Percentiles rank a stretch among this genome's conserved stretches.
phyloP scores from a whole-genome alignment of 1,140 invertebrate species.

The Penaeus chinensis region DNA sequence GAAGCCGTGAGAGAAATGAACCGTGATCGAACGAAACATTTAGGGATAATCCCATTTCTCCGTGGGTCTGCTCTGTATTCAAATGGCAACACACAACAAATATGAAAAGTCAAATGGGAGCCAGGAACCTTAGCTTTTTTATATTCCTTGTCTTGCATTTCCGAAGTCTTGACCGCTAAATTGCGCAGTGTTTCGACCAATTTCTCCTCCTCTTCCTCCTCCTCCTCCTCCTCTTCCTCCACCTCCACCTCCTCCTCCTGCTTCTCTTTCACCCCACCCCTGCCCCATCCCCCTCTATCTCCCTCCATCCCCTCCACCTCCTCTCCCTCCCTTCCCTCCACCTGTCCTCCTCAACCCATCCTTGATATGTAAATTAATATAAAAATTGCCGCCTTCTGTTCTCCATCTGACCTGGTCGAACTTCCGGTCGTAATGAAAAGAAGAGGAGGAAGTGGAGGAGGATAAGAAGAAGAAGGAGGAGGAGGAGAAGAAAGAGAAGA shows the following conservation, averaged over 20 bases:
- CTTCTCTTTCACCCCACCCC: background rate
- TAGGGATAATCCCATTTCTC: slow-evolving; percentile 58
- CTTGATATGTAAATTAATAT: slow-evolving; percentile 16
- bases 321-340: too few relatives aligned
- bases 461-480: background rate
- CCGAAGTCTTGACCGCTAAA: slow-evolving; percentile 58
- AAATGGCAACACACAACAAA: slow-evolving; percentile 63
- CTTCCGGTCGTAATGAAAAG: background rate
- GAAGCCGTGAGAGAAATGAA: slow-evolving; percentile 27
- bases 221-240: background rate
- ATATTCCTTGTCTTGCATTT: slow-evolving; percentile 60
- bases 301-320: background rate
- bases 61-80: slow-evolving; percentile 62
- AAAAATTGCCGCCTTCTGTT: slow-evolving; percentile 1
- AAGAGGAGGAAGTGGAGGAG: background rate
- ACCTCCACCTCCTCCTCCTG: background rate
- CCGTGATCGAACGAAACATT: slow-evolving; percentile 57
- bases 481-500: background rate
- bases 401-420: background rate
- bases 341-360: background rate
- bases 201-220: background rate
- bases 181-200: slow-evolving; percentile 42
- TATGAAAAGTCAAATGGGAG: slow-evolving; percentile 64
- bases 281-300: background rate
- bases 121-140: slow-evolving; percentile 56